A percentile compares a stretch with the other conserved stretches of the same genome.
These are phyloP conservation scores for Drosophila planitibia DNA, from an alignment of 2,888 invertebrate genomes.

Conservation along the genomic window DNA sequence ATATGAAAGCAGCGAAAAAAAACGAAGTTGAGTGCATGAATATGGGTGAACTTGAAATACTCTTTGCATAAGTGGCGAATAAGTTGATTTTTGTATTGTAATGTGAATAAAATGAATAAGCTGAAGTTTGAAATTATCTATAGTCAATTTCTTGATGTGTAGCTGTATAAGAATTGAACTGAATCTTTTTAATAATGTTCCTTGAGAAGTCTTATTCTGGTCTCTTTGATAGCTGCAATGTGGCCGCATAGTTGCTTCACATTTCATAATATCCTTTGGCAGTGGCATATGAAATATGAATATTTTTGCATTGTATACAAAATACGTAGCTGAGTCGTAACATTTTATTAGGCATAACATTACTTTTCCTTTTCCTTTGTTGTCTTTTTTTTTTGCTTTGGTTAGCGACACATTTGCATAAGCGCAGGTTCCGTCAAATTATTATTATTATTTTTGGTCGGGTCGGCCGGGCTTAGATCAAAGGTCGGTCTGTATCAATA, in stretches of 20 bases:
- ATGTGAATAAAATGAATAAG: not conserved
- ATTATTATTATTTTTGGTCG: slow-evolving; percentile 5
- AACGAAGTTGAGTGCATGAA: not conserved
- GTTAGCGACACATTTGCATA: slow-evolving; percentile 69
- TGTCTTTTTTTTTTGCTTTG: slow-evolving; percentile 11
- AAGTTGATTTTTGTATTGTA: not conserved
- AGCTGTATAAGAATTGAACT: not conserved
- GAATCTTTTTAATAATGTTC: not conserved
- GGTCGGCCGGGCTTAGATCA: slow-evolving; percentile 58
- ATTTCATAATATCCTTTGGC: slow-evolving; percentile 4
- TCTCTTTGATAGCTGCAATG: not conserved
- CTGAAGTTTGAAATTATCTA: not conserved
- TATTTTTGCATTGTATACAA: slow-evolving; percentile 32
- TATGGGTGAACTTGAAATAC: slow-evolving; percentile 1
- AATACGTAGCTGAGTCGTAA: slow-evolving; percentile 46
- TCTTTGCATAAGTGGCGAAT: not conserved
- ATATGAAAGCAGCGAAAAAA: slow-evolving; percentile 43
- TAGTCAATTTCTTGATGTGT: not conserved
- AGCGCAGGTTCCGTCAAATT: slow-evolving; percentile 45
- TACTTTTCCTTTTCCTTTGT: slow-evolving; percentile 26
- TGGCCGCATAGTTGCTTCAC: not conserved
- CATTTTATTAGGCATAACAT: slow-evolving; percentile 72
- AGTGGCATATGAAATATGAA: not conserved
- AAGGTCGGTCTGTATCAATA: slow-evolving; percentile 73
- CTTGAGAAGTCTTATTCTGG: not conserved